Conservation (phyloP, 2,797 vertebrate genomes). For the Sebastes vulpes region DNA sequence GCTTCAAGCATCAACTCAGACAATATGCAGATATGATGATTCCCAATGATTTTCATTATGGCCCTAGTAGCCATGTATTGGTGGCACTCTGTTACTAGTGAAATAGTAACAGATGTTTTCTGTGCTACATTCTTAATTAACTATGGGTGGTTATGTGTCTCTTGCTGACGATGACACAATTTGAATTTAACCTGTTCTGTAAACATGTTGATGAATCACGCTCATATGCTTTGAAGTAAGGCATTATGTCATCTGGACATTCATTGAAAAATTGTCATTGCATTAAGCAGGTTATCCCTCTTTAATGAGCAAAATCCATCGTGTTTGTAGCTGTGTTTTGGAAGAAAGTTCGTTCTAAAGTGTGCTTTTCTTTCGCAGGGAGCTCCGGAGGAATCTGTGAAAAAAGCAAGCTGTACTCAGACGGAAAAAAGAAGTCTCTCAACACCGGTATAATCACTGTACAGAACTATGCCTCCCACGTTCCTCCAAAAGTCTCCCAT, state of each 20-base stretch:
- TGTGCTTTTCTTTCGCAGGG: constrained; percentile 82
- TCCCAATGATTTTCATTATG: background rate
- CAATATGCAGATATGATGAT: constrained; percentile 9
- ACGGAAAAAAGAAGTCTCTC: constrained; percentile 98
- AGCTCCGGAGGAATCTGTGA: constrained; percentile 99
- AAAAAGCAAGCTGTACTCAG: constrained; percentile 97
- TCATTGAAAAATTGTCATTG: background rate
- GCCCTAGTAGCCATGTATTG: background rate
- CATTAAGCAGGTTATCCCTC: background rate
- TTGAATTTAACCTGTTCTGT: background rate
- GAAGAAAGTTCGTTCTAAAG: constrained; percentile 4
- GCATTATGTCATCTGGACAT: background rate
- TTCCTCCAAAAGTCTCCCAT: constrained; percentile 98
- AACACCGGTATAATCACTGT: constrained; percentile 99
- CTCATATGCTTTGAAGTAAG: background rate
- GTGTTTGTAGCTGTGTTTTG: background rate
- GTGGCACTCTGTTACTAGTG: background rate
- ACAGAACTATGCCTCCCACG: constrained; percentile 98
- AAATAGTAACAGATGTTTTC: background rate
- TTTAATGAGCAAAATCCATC: background rate
- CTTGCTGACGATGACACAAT: background rate
- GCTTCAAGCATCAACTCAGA: constrained; percentile 1
- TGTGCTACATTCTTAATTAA: background rate
- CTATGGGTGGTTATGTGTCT: background rate
- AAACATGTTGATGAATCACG: constrained; percentile 1